Base-by-base conservation (phyloP, 2,888 invertebrate genomes). In the Caenorhabditis drosophilae region DNA sequence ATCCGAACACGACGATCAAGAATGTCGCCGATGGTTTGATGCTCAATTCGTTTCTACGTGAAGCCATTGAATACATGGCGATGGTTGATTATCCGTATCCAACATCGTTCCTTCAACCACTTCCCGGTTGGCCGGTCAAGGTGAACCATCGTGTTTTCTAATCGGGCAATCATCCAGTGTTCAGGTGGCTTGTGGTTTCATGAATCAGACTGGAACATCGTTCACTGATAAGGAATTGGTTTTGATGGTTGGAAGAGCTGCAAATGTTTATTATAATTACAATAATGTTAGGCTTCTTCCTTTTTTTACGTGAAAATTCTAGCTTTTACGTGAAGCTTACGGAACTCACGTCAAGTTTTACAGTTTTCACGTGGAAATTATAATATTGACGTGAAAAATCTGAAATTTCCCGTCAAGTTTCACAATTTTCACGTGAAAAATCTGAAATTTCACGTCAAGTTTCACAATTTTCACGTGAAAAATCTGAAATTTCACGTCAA, bases 1-100 rank as follows among this genome's bases (percentile, higher is more conserved):
- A 66, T 25, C 20, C 45, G 7, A 47, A 40, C 15, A 54, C 66
- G 9, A 51, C 36, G 16, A 62, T 76, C 22, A 34, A 25, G 6
- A 57, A 51, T 16, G n/a, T 26, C 12, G 42, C 41, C 4, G 72
- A 59, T 26, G 66, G 25, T 1, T 52, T 47, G 55, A 60, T 58
- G 42, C 35, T 66, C 42, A 66, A 66, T n/a, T 25, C 38, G 6
- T 66, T 42, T 26, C 12, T 66, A 20, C 22, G 64, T 35, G 73
- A 73, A 46, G 68, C 68, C 12, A 60, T 73, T 36, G 73, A 73
- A 36, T 54, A 90, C 77, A 84, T 95, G 68, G 94, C 93, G 0
- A 96, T 96, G 95, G 90, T 90, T 16, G 91, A 98, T 86, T 98
- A 97, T 85, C 96, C 97, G 0, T 97, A 94, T 84, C 86, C 90